Conservation (phyloP, 2,888 invertebrate species). For the Argyresthia goedartella region DNA sequence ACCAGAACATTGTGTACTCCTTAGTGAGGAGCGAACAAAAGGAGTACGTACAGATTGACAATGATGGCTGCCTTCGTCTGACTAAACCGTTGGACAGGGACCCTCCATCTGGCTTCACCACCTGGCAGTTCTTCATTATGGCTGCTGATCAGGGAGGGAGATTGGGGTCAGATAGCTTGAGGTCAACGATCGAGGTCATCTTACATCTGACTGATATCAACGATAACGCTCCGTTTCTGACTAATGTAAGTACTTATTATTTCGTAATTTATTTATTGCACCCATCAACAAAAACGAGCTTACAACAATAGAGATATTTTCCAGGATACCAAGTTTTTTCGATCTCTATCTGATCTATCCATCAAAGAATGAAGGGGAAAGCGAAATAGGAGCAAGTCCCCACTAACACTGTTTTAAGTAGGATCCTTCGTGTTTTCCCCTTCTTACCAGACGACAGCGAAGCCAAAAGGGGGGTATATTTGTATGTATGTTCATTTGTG, state of each 20-base stretch:
- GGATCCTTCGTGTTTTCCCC: too few relatives aligned
- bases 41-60: conserved; percentile 78
- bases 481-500: too few relatives aligned
- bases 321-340: too few relatives aligned
- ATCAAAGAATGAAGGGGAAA: too few relatives aligned
- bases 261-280: too few relatives aligned
- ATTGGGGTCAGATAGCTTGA: conserved; percentile 70
- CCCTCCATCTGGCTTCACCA: conserved; percentile 85
- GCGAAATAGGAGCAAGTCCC: too few relatives aligned
- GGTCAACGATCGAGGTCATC: conserved; percentile 77
- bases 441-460: too few relatives aligned
- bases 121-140: conserved; percentile 80
- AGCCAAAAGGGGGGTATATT: too few relatives aligned
- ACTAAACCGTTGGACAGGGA: conserved; percentile 90
- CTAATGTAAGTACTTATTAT: conserved; percentile 78
- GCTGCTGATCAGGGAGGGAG: conserved; percentile 82
- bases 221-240: conserved; percentile 92
- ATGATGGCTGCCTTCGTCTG: conserved; percentile 79
- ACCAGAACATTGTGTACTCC: conserved; percentile 84
- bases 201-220: conserved; percentile 86
- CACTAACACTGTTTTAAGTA: too few relatives aligned
- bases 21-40: conserved; percentile 80
- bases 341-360: too few relatives aligned
- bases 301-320: too few relatives aligned
- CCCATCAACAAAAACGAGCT: too few relatives aligned